Evolutionary conservation across 2,113 vertebrate species (phyloP).

Genomic region (Glaucidium brasilianum): DNA sequence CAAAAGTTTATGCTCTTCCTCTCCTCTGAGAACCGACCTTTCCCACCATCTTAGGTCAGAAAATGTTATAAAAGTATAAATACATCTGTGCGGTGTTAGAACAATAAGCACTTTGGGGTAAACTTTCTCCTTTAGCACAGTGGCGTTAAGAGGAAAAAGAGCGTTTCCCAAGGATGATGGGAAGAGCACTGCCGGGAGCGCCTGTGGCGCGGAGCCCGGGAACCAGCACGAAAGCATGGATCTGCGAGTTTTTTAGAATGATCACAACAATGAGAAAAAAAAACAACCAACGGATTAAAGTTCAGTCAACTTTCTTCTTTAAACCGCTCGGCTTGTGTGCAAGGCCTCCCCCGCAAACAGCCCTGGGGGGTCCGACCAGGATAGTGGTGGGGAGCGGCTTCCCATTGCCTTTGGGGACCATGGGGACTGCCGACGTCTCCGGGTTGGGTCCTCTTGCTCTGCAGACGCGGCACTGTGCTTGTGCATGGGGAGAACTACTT

Average conservation of each 20-base stretch:
- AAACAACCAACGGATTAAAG: neutral
- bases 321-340: constrained; percentile 40
- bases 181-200: neutral
- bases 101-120: constrained; percentile 45
- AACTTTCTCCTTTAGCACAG: constrained; percentile 37
- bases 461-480: constrained; percentile 74
- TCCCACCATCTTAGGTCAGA: neutral
- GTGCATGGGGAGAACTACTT: constrained; percentile 54
- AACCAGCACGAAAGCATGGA: neutral
- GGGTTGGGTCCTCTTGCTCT: constrained; percentile 50
- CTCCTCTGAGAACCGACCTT: constrained; percentile 31
- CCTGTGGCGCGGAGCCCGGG: neutral
- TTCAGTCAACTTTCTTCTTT: constrained; percentile 39
- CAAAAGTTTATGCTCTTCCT: constrained; percentile 33
- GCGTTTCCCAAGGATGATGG: constrained; percentile 39
- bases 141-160: constrained; percentile 29
- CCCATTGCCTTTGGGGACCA: neutral
- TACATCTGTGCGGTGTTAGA: constrained; percentile 25
- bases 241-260: neutral
- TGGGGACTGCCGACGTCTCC: neutral
- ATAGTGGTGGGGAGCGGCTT: neutral
- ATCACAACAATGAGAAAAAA: neutral
- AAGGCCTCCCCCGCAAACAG: neutral
- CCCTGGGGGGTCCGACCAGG: neutral
- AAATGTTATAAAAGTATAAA: constrained; percentile 18